Conservation (phyloP, 2,888 invertebrate genomes). For the Empis livida region DNA sequence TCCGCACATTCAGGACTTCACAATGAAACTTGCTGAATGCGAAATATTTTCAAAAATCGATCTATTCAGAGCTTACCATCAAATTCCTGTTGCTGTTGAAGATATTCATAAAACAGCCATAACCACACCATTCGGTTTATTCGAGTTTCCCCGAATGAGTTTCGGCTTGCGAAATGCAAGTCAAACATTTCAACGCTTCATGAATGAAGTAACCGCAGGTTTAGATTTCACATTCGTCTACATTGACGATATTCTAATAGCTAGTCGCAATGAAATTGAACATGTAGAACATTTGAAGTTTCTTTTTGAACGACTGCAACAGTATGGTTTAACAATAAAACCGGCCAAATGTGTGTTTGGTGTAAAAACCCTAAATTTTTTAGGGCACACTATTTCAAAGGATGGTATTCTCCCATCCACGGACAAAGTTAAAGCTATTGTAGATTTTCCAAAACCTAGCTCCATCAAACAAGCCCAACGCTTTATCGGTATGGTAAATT, state of each 20-base stretch:
- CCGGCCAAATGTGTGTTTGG: conserved; percentile 3
- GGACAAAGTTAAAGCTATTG: neutral
- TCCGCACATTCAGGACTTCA: conserved; percentile 5
- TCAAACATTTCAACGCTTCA: conserved; percentile 27
- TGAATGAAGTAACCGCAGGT: conserved; percentile 18
- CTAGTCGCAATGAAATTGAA: conserved; percentile 12
- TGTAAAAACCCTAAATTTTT: neutral
- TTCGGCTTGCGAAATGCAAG: conserved; percentile 23
- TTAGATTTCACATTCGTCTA: conserved; percentile 19
- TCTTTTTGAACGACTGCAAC: conserved; percentile 13
- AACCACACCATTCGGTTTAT: conserved; percentile 26
- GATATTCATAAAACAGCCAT: conserved; percentile 28
- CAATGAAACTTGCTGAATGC: neutral
- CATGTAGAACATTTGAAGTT: conserved; percentile 13
- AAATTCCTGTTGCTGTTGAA: conserved; percentile 22
- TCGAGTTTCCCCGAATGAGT: conserved; percentile 22
- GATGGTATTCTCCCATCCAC: neutral
- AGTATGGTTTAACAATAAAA: conserved; percentile 16
- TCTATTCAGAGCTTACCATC: conserved; percentile 13
- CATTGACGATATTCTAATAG: conserved; percentile 22
- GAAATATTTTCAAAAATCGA: conserved; percentile 5
- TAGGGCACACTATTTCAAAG: neutral
- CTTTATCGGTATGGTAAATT: conserved; percentile 3
- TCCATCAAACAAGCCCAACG: neutral
- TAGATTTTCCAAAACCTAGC: neutral